phyloP scores from a whole-genome alignment of 1,140 invertebrate species.

The Thrips palmi region DNA sequence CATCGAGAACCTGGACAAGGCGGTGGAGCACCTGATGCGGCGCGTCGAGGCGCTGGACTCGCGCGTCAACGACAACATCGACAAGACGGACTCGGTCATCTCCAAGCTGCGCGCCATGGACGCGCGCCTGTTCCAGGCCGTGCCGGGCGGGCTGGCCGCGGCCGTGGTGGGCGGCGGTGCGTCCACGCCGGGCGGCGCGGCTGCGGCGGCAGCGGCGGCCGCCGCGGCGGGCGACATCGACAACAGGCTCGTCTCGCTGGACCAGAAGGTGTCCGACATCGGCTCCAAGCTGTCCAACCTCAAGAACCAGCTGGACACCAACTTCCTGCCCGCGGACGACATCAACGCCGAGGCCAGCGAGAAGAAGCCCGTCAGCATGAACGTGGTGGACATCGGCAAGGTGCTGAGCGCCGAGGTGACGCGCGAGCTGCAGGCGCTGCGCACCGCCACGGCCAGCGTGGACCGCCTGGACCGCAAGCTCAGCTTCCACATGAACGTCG shows the following conservation, averaged over 20 bases:
- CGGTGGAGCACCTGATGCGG: constrained; percentile 66
- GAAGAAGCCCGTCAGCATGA: constrained; percentile 55
- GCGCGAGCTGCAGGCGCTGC: constrained; percentile 50
- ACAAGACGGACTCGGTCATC: constrained; percentile 64
- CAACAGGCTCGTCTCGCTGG: constrained; percentile 41
- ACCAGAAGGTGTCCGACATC: constrained; percentile 64
- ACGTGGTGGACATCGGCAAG: constrained; percentile 58
- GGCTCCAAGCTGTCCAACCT: constrained; percentile 55
- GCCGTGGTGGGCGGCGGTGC: constrained; percentile 14
- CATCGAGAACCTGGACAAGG: constrained; percentile 70
- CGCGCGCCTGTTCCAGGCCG: constrained; percentile 42
- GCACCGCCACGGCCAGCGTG: constrained; percentile 52
- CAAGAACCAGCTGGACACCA: constrained; percentile 64
- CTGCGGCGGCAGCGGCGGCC: constrained; percentile 20
- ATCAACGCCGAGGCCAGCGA: constrained; percentile 69
- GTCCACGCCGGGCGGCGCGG: constrained; percentile 20
- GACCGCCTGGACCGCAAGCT: constrained; percentile 65
- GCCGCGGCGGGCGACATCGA: constrained; percentile 28
- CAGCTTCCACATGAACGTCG: constrained; percentile 65
- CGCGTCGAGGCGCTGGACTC: constrained; percentile 61
- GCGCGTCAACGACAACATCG: constrained; percentile 60
- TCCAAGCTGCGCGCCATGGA: constrained; percentile 51
- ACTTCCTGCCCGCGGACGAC: constrained; percentile 56
- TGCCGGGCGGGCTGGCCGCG: constrained; percentile 20
- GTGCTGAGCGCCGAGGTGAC: constrained; percentile 54